Evolutionary conservation across 1,140 invertebrate genomes (phyloP), one percentile per base, ranked within the genome.

Genomic region (Cepaea nemoralis): DNA sequence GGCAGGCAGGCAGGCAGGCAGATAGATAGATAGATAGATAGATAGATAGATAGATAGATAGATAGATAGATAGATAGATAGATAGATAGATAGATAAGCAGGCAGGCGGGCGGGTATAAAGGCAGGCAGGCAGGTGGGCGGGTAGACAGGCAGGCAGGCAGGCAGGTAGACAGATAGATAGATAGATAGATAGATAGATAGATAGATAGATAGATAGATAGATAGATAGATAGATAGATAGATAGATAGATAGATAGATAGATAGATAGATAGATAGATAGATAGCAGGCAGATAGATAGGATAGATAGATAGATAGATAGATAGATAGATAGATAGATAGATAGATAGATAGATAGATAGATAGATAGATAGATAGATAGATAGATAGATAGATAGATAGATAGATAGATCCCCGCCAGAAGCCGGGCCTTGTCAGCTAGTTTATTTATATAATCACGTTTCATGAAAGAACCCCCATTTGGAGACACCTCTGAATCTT

Each of bases 221-320:
- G 24, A 66, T 66, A 66, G 24, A 66, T 66, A 66, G 24, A 66
- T 66, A 66, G 24, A 66, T 66, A 66, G 24, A 66, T 66, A 66
- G 24, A 66, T 66, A 66, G 24, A 66, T 66, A 66, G 24, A 66
- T 66, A 66, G 59, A 66, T 66, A 66, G 59, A 66, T 66, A 66
- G 59, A 66, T 66, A 66, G 59, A 66, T 66, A 66, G 59, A 66
- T 66, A 66, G 59, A 66, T 66, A 66, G 59, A 66, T 66, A 27
- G 59, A 66, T 24, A 42, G 48, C 16, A 48, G 48, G 6, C 24
- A 40, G 42, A 45, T 45, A 45, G 42, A 45, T 19, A 45, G 27
- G 74, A 45, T 33, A 59, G 24, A 8, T 27, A 66, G 59, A 66
- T n/a, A 66, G 59, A 66, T 24, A 33, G 8, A 66, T 24, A 33